These are phyloP conservation scores for Momotus momota DNA, from an alignment of 2,797 vertebrate genomes.

Conservation along the genomic window DNA sequence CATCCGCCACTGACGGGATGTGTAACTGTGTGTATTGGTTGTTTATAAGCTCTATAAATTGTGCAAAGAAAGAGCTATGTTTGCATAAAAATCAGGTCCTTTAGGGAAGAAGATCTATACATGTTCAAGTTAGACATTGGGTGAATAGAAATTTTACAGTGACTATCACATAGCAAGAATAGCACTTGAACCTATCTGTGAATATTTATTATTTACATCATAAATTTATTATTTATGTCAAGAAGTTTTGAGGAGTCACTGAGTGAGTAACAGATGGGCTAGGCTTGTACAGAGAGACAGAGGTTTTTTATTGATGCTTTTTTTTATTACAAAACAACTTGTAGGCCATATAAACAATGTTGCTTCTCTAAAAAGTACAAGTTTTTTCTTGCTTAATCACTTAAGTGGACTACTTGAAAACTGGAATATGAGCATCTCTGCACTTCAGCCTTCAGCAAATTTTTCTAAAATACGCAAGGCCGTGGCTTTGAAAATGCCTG, in stretches of 20 bases:
- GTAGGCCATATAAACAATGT: not conserved
- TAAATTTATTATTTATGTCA: not conserved
- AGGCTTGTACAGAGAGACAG: not conserved
- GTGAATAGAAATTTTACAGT: not conserved
- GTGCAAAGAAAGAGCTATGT: not conserved
- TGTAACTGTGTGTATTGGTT: not conserved
- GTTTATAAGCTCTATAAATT: not conserved
- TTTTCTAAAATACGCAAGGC: not conserved
- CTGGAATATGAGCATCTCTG: not conserved
- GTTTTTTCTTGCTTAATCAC: not conserved
- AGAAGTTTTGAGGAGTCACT: not conserved
- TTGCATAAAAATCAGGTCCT: not conserved
- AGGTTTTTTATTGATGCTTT: not conserved
- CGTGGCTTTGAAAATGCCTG: not conserved
- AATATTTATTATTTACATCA: not conserved
- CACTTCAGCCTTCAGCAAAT: not conserved
- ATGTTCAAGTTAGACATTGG: not conserved
- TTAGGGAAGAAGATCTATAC: not conserved
- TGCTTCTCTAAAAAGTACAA: not conserved
- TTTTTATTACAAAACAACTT: not conserved
- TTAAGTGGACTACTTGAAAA: not conserved
- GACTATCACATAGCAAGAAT: not conserved
- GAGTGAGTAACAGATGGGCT: not conserved
- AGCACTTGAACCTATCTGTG: not conserved
- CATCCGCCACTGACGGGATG: not conserved